Evolutionary conservation across 1,140 invertebrate species (phyloP).

Genomic region (Drosophila repletoides): DNA sequence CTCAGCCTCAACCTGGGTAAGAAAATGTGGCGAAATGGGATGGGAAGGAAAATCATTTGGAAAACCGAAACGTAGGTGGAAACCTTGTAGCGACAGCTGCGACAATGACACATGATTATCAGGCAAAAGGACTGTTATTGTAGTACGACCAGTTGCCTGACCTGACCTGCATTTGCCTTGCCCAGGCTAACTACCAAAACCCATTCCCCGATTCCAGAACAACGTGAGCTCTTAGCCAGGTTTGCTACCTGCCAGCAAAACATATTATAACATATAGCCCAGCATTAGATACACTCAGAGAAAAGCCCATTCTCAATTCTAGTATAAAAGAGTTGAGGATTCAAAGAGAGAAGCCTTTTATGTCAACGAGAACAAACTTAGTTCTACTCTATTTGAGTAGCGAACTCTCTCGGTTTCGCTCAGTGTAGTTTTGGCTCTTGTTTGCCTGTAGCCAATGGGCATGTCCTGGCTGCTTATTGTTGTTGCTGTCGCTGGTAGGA

Average conservation of each 20-base stretch:
- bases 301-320: too few species aligned
- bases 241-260: constrained; percentile 26
- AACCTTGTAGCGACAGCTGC: constrained; percentile 52
- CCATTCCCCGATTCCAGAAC: background rate
- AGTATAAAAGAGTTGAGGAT: too few species aligned
- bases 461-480: constrained; percentile 14
- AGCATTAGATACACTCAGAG: constrained; percentile 55
- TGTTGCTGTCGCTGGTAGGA: constrained; percentile 41
- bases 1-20: too few species aligned
- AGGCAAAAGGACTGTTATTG: constrained; percentile 45
- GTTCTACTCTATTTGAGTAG: too few species aligned
- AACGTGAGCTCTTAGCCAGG: background rate
- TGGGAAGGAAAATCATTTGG: constrained; percentile 22
- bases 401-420: too few species aligned
- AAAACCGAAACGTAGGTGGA: background rate
- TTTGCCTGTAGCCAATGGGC: constrained; percentile 28
- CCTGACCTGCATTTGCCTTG: constrained; percentile 47
- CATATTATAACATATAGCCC: constrained; percentile 65
- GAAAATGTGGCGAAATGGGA: background rate
- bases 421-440: too few species aligned
- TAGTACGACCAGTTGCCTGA: constrained; percentile 18
- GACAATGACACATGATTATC: constrained; percentile 81
- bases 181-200: background rate
- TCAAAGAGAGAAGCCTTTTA: too few species aligned
- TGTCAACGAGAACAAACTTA: too few species aligned